Percentiles rank a stretch among this genome's conserved stretches.
These are phyloP conservation scores for Laticauda laticaudata DNA, from an alignment of 2,113 vertebrate species.

Conservation along the genomic window DNA sequence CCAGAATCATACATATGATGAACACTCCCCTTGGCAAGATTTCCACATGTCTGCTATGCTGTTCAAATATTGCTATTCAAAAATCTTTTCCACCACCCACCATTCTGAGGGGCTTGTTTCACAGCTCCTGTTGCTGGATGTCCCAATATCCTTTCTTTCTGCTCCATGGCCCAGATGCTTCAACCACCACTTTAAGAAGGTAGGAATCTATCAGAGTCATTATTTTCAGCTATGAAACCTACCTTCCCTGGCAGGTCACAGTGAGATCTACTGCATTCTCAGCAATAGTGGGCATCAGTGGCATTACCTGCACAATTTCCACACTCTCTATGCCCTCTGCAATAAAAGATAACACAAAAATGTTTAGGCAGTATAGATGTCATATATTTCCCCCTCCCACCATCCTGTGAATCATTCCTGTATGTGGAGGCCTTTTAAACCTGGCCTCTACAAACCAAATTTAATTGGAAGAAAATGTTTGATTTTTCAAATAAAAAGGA, in stretches of 20 bases:
- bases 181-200: background rate
- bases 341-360: conserved; percentile 8
- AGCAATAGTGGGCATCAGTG: conserved; percentile 60
- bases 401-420: background rate
- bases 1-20: background rate
- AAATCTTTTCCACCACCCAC: background rate
- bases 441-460: background rate
- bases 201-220: background rate
- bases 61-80: background rate
- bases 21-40: background rate
- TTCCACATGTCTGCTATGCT: background rate
- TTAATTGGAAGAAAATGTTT: background rate
- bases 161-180: background rate
- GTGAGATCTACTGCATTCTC: conserved; percentile 88
- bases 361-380: background rate
- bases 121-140: background rate
- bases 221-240: conserved; percentile 32
- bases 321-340: conserved; percentile 91
- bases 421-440: background rate
- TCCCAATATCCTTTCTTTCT: background rate
- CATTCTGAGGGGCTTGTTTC: background rate
- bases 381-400: background rate
- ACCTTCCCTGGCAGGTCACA: conserved; percentile 90
- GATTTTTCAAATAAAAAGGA: background rate
- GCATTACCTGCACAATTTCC: conserved; percentile 84